Conservation (phyloP, 2,113 vertebrate genomes). For the Rutilus rutilus region DNA sequence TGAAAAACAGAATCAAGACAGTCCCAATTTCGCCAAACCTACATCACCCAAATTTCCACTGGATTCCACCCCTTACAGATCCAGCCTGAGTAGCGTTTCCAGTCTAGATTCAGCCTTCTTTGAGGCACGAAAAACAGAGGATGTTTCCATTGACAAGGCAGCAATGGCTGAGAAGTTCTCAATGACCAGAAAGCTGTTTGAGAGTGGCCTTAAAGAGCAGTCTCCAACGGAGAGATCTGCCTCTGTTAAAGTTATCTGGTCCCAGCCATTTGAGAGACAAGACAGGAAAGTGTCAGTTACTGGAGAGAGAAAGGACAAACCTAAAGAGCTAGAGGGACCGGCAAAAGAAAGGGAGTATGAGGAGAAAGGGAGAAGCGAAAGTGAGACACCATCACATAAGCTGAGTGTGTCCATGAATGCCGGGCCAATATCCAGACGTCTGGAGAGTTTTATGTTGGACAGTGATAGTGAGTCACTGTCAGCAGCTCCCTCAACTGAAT, state of each 20-base stretch:
- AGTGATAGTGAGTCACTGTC: conserved; percentile 73
- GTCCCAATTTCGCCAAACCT: conserved; percentile 62
- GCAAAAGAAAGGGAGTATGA: conserved; percentile 21
- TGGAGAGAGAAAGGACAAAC: conserved; percentile 46
- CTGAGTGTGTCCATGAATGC: conserved; percentile 72
- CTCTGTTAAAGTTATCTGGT: conserved; percentile 63
- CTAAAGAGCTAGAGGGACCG: conserved; percentile 8
- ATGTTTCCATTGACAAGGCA: conserved; percentile 82
- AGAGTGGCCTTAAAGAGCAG: conserved; percentile 74
- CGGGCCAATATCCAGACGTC: conserved; percentile 80
- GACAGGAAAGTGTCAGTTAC: conserved; percentile 32
- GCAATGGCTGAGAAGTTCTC: conserved; percentile 88
- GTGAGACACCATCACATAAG: conserved; percentile 37
- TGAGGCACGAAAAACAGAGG: conserved; percentile 74
- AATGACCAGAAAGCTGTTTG: conserved; percentile 85
- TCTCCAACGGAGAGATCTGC: conserved; percentile 67
- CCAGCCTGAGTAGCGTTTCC: conserved; percentile 68
- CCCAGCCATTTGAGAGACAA: conserved; percentile 45
- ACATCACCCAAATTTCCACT: conserved; percentile 49
- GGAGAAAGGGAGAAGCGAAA: conserved; percentile 50
- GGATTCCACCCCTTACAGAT: conserved; percentile 70
- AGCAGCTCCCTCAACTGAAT: conserved; percentile 51
- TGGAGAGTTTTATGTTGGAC: conserved; percentile 79
- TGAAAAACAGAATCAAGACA: conserved; percentile 72
- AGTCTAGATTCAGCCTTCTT: conserved; percentile 63